Evolutionary conservation across 2,113 vertebrate species (phyloP).

Genomic region (Hippocampus zosterae): DNA sequence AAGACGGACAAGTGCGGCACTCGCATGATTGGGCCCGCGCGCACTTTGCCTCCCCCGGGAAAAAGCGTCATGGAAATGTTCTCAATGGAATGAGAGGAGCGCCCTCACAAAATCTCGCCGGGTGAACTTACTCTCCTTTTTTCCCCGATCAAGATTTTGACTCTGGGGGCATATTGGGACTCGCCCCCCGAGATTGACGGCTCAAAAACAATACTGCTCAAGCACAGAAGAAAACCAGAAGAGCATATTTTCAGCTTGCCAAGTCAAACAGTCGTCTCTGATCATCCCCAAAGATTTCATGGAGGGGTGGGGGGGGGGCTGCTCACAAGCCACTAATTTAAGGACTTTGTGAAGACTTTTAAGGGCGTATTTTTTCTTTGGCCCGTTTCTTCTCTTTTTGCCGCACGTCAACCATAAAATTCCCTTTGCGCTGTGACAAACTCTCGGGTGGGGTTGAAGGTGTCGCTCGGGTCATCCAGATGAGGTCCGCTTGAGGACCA

Average conservation of each 20-base stretch:
- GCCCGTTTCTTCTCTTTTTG: background rate
- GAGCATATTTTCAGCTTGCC: background rate
- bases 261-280: background rate
- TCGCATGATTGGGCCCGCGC: constrained; percentile 54
- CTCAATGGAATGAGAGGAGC: background rate
- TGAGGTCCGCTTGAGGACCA: constrained; percentile 66
- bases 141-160: too few relatives aligned
- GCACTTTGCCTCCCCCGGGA: constrained; percentile 36
- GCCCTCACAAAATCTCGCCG: background rate
- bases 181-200: background rate
- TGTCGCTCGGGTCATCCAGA: constrained; percentile 48
- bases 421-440: background rate
- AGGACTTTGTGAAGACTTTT: background rate
- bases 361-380: constrained; percentile 16
- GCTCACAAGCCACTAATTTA: background rate
- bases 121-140: constrained; percentile 10
- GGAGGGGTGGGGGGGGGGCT: background rate
- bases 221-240: background rate
- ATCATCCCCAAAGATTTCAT: background rate
- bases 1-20: constrained; percentile 45
- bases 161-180: background rate
- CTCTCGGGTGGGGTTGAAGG: constrained; percentile 40
- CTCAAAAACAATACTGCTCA: background rate
- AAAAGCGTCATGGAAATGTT: background rate
- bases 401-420: constrained; percentile 9